phyloP scores from a whole-genome alignment of 2,113 vertebrate species.

The Tachycineta bicolor region DNA sequence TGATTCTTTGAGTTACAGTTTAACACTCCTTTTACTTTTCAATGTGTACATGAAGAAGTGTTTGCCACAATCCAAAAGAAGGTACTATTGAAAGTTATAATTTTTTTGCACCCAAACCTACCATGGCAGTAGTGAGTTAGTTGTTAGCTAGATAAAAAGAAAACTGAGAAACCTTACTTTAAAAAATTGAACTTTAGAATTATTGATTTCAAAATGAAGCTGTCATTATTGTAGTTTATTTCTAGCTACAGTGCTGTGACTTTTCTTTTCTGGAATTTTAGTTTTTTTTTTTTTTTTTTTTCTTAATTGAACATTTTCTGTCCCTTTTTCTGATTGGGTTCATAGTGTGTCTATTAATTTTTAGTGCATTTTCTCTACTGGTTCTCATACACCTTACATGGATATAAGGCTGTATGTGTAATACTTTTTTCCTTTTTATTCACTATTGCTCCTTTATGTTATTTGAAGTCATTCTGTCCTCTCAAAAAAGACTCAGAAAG shows the following conservation, averaged over 20 bases:
- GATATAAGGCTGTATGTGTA: background rate
- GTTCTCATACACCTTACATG: background rate
- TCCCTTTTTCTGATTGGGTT: background rate
- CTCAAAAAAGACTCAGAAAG: background rate
- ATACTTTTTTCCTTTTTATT: background rate
- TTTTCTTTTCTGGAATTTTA: background rate
- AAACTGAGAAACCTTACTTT: background rate
- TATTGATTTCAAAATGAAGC: background rate
- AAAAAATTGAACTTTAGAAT: background rate
- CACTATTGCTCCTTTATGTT: background rate
- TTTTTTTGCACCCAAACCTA: background rate
- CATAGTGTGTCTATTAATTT: background rate
- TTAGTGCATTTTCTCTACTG: background rate
- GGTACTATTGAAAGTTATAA: background rate
- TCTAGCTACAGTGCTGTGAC: background rate
- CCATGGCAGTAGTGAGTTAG: rapidly evolving
- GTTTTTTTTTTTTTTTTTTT: background rate
- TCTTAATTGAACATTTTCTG: background rate
- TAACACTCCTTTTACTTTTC: background rate
- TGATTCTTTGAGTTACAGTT: background rate
- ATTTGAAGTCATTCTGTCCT: background rate
- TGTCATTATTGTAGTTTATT: background rate
- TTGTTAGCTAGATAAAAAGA: background rate
- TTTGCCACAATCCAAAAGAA: background rate
- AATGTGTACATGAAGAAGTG: background rate